Base-by-base conservation (phyloP, 64 coral and sea anemone genomes). In the Pocillopora verrucosa region DNA sequence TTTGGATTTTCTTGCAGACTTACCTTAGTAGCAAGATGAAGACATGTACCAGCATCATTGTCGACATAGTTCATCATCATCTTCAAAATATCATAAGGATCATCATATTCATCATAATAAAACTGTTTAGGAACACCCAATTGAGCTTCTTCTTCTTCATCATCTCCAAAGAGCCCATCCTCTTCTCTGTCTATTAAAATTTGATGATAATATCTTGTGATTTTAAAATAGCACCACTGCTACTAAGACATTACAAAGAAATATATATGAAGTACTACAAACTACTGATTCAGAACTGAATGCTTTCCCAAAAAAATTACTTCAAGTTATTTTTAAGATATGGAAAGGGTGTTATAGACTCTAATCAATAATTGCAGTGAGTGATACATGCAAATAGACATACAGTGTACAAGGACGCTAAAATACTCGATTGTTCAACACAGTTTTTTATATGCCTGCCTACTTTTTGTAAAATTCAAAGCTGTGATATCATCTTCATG, bases 41-140 rank as follows among this genome's bases (percentile, higher is more conserved):
- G 89, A 65, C 93, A 94, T 68, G 93, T 98, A 14, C 96, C 96
- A 61, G 96, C 90, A 86, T 98, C 96, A 80, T 86, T 93, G 60
- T 98, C 96, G 24, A 98, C 84, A 95, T 95, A 98, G 86, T 98
- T 98, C 37, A 98, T 74, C 83, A 98, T 98, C 76, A 98, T 78
- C 67, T 93, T 92, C 20, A 98, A 56, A 45, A 98, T 95, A 16
- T 98, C 96, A 88, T 95, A 98, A 61, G 96, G 96, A 67, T 98
- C 96, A 26, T 92, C 90, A 78, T 93, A 98, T 45, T 98, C 94
- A 79, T 98, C 96, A 72, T 95, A 94, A 38, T 92, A 94, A 79
- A 90, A 87, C 88, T 95, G 94, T 5, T 75, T 89, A 22, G 79
- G 89, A 59, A 91, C 80, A 76, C 82, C 89, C n/a, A 85, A 65